phyloP scores from a whole-genome alignment of 2,113 vertebrate species.

The Xenopus laevis region DNA sequence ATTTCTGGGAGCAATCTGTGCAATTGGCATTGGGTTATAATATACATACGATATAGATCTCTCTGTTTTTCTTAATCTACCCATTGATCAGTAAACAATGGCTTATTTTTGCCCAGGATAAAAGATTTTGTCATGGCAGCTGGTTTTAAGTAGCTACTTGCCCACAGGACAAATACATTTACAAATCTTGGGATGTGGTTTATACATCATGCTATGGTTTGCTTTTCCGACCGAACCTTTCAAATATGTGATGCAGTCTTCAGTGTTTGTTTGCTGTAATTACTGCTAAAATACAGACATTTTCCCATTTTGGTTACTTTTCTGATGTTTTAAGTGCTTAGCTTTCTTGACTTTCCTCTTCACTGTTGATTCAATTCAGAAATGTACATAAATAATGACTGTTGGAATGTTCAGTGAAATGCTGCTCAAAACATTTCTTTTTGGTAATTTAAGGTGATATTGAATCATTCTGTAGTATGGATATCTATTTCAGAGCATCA shows the following conservation, averaged over 20 bases:
- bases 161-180: constrained; percentile 45
- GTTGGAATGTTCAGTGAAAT: neutral
- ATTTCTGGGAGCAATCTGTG: constrained; percentile 32
- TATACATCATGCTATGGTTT: constrained; percentile 32
- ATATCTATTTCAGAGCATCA: no score
- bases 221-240: constrained; percentile 28
- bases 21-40: constrained; percentile 38
- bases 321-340: constrained; percentile 11
- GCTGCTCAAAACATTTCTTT: no score
- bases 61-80: constrained; percentile 29
- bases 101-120: constrained; percentile 43
- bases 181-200: constrained; percentile 37
- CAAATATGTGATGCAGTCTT: constrained; percentile 37
- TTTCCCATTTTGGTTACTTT: constrained; percentile 31
- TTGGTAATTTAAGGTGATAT: no score
- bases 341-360: constrained; percentile 1
- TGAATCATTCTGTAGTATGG: no score
- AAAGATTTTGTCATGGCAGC: constrained; percentile 44
- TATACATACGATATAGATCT: constrained; percentile 31
- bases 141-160: constrained; percentile 45
- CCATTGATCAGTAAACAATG: constrained; percentile 40
- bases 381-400: constrained; percentile 2
- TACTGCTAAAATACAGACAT: constrained; percentile 16
- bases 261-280: constrained; percentile 36
- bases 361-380: constrained; percentile 13